phyloP scores from a whole-genome alignment of 2,888 invertebrate genomes.

The Cerastis rubricosa region DNA sequence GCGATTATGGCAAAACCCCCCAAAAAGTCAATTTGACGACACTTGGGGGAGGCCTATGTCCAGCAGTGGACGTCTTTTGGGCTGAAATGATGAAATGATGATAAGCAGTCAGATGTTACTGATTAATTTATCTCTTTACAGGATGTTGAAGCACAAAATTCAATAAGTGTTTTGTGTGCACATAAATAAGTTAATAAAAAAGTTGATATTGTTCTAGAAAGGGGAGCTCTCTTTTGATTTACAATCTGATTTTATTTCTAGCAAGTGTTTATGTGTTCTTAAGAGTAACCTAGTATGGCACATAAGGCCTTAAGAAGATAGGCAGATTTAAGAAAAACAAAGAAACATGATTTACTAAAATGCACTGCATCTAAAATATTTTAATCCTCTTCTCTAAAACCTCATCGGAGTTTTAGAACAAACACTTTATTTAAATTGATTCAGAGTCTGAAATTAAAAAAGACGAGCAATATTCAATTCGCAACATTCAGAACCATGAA shows the following conservation, averaged over 20 bases:
- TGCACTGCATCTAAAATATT: neutral
- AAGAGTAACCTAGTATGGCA: neutral
- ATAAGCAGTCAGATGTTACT: neutral
- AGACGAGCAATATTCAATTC: conserved; percentile 10
- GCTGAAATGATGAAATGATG: no score
- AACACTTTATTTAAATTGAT: neutral
- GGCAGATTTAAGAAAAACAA: neutral
- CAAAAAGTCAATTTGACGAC: no score
- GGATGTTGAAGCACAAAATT: conserved; percentile 11
- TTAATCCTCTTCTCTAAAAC: neutral
- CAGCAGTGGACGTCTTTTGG: no score
- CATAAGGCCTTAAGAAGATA: neutral
- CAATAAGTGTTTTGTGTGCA: neutral
- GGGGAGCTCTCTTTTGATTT: neutral
- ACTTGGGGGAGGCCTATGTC: no score
- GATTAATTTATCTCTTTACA: neutral
- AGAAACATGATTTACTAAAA: neutral
- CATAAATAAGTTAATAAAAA: neutral
- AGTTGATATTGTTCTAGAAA: neutral
- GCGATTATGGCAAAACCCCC: no score
- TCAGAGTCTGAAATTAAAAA: neutral
- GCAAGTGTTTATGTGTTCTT: neutral
- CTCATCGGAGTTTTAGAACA: neutral
- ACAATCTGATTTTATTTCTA: neutral
- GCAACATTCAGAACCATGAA: conserved; percentile 33